Base-by-base conservation (phyloP, 2,113 vertebrate genomes). In the Thalassarche chlororhynchos region DNA sequence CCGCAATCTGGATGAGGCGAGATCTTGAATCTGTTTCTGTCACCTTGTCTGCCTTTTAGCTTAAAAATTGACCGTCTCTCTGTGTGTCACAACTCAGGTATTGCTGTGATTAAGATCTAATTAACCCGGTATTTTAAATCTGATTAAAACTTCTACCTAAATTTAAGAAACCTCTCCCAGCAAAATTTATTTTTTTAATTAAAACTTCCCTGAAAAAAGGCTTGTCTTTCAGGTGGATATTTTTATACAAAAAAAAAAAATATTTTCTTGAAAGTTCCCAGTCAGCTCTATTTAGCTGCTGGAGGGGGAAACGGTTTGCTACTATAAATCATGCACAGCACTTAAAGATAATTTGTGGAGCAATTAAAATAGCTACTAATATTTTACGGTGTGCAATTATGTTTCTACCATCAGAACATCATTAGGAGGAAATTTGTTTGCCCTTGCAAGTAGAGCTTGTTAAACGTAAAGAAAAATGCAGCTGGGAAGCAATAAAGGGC, bases 351-450 rank as follows among this genome's bases (percentile, higher is more conserved):
- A 96, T 91, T 95, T 95, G 90, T 95, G 77, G 72, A 92, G 87
- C 89, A 95, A 92, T 97, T 97, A 95, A 97, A 96, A 72, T 84
- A 92, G 34, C 80, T 96, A 42, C 80, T 87, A 93, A 92, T 92
- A 61, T 89, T 97, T 95, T 95, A 95, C 69, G 57, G 38, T 69
- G 44, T 87, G 74, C 86, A 97, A 93, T 97, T 96, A 95, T 68
- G 74, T 87, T 95, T 92, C 72, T 79, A 94, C 86, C 69, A 82
- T 97, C 80, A 95, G 92, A 93, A 72, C 55, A 89, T 97, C 84
- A 79, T 97, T 95, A 96, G 89, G 49, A 92, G 86, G 80, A 91
- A 79, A 91, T 66, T 94, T 94, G 76, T 97, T 95, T 95, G 90
- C 89, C 93, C 81, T 94, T 95, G 72, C 79, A 91, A 91, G 77